Percentiles rank a stretch among this genome's conserved stretches.
Conservation (phyloP, 1,140 invertebrate genomes). For the Tetramorium alpestre region DNA sequence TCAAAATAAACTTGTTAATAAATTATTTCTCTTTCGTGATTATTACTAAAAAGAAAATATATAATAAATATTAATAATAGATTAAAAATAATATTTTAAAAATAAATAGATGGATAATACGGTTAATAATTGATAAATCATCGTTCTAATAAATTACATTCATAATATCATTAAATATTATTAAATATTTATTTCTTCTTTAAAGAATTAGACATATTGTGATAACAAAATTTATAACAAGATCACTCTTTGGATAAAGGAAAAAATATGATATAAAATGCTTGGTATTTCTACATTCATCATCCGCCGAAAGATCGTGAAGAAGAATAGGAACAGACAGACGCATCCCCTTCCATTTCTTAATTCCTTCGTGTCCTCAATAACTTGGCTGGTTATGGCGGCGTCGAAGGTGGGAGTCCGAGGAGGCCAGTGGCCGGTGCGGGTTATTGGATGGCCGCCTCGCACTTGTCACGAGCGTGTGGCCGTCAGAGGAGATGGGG, state of each 20-base stretch:
- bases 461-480: conserved; percentile 81
- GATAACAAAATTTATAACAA: conserved; percentile 15
- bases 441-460: conserved; percentile 83
- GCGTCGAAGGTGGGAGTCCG: conserved; percentile 50
- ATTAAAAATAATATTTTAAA: no score
- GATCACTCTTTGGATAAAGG: not conserved
- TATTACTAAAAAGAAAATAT: not conserved
- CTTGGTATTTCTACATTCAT: conserved; percentile 51
- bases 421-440: conserved; percentile 78
- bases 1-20: not conserved
- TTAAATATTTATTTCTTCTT: not conserved
- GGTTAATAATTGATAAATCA: no score
- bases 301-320: conserved; percentile 35
- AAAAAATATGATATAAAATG: conserved; percentile 55
- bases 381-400: conserved; percentile 71
- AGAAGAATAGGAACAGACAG: not conserved
- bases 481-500: conserved; percentile 70
- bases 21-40: not conserved
- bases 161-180: not conserved
- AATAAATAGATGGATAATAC: no score
- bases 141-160: not conserved
- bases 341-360: conserved; percentile 62
- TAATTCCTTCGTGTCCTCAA: conserved; percentile 77
- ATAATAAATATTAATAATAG: not conserved
- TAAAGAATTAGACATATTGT: not conserved